Base-by-base conservation (phyloP, 2,888 invertebrate genomes). In the Acleris holmiana region DNA sequence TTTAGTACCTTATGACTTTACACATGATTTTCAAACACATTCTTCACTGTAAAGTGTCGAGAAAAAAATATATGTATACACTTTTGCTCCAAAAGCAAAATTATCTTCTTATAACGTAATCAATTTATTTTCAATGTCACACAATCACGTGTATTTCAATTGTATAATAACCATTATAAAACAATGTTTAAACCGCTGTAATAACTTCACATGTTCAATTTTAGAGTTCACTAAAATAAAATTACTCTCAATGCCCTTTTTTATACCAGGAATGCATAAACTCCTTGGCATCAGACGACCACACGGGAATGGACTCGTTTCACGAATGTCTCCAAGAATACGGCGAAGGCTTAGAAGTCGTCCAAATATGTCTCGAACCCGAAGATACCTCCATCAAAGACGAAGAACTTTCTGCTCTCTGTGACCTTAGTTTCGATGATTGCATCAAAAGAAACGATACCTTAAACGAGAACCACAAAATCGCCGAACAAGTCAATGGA, bases 261-360 rank as follows among this genome's bases (percentile, higher is more conserved):
- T 69, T 76, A 78, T 76, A 71, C 71, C 87, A 93, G 93, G 93
- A 93, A 84, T 93, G 87, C 72, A 79, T 93, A 64, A 93, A 93
- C 75, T 94, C 94, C 1, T 80, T 94, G 61, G 93, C 93, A 6
- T 94, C 94, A 41, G 94, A 94, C 63, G 94, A 94, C 71, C 94
- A 94, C 74, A 94, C 94, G 0, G 94, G 94, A 48, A 90, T 94
- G 83, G 94, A 94, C 65, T 94, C 94, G 50, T 94, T 94, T 73
- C 94, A 94, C 77, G 94, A 94, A 80, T 94, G 94, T 72, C 91
- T 94, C 49, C 94, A 94, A 78, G 94, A 94, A 74, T 94, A 94
- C 71, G 94, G 94, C 5, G 94, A 94, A 76, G 94, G 94, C 18
- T 72, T 94, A 61, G 94, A 94, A 78, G 94, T 94, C 4, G 93